Percentiles rank a stretch among this genome's conserved stretches.
Conservation (phyloP, 2,113 vertebrate genomes). For the Chaetodon auriga region DNA sequence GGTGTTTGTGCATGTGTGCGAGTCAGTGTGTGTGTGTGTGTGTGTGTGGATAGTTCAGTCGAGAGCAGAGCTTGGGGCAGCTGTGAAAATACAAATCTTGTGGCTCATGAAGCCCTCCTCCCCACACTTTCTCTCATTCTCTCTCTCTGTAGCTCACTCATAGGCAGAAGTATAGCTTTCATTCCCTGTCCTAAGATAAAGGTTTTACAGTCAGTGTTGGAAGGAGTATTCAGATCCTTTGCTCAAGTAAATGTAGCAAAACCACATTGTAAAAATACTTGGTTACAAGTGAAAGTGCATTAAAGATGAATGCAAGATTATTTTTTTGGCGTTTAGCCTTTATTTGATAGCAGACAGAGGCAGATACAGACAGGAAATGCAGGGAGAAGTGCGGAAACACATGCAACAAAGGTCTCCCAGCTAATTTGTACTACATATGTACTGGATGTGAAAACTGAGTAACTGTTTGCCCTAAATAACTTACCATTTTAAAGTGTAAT, state of each 20-base stretch:
- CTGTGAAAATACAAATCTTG: slow-evolving; percentile 77
- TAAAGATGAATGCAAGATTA: not conserved
- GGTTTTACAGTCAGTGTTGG: too few species aligned
- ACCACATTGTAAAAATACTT: not conserved
- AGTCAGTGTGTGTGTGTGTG: slow-evolving; percentile 22
- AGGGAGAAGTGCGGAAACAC: not conserved
- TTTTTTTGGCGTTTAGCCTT: not conserved
- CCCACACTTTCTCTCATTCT: slow-evolving; percentile 3
- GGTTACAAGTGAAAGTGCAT: not conserved
- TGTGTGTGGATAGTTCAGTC: slow-evolving; percentile 33
- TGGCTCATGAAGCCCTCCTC: slow-evolving; percentile 44
- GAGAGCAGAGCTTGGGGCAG: slow-evolving; percentile 60
- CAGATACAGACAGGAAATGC: not conserved
- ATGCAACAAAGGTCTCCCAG: not conserved
- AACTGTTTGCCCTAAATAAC: not conserved
- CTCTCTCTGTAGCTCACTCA: slow-evolving; percentile 6
- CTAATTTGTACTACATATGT: not conserved
- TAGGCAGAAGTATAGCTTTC: slow-evolving; percentile 33
- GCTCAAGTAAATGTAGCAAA: not conserved
- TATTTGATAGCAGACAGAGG: too few species aligned
- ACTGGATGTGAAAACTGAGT: not conserved
- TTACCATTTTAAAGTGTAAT: not conserved
- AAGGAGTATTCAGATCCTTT: not conserved
- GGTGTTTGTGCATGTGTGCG: slow-evolving; percentile 53
- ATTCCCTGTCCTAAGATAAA: slow-evolving; percentile 9